phyloP scores from a whole-genome alignment of 2,797 vertebrate genomes.

The Thamnophis elegans region DNA sequence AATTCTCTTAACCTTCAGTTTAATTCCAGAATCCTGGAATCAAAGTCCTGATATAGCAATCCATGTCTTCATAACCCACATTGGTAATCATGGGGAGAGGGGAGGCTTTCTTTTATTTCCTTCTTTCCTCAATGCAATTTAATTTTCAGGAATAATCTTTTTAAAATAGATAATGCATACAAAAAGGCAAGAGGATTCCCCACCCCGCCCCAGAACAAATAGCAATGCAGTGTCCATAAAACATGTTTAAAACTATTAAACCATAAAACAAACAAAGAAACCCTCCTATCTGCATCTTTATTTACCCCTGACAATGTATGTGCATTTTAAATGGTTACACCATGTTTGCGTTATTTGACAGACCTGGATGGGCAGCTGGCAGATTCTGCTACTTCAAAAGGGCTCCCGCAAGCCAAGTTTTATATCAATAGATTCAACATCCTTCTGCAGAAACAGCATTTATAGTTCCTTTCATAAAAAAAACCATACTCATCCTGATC shows the following conservation, averaged over 20 bases:
- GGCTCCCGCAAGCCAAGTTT: not conserved
- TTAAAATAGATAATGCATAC: not conserved
- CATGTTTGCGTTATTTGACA: not conserved
- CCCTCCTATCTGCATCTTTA: not conserved
- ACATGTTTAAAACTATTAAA: not conserved
- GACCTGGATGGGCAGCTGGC: not conserved
- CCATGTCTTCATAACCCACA: not conserved
- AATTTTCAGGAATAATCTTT: not conserved
- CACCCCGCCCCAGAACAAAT: not conserved
- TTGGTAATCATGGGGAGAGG: not conserved
- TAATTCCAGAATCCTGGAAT: not conserved
- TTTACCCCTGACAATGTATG: not conserved
- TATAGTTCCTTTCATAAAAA: not conserved
- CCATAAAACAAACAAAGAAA: not conserved
- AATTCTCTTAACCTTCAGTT: not conserved
- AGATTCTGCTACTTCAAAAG: not conserved
- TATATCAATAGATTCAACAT: not conserved
- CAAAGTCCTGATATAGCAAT: not conserved
- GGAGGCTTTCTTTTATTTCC: not conserved
- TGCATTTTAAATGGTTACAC: not conserved
- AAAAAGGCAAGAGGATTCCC: not conserved
- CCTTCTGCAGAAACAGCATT: not conserved
- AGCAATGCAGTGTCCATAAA: not conserved
- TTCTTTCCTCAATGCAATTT: not conserved
- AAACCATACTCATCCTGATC: not conserved